phyloP scores from a whole-genome alignment of 1,140 invertebrate species.

The Drosophila bifasciata region DNA sequence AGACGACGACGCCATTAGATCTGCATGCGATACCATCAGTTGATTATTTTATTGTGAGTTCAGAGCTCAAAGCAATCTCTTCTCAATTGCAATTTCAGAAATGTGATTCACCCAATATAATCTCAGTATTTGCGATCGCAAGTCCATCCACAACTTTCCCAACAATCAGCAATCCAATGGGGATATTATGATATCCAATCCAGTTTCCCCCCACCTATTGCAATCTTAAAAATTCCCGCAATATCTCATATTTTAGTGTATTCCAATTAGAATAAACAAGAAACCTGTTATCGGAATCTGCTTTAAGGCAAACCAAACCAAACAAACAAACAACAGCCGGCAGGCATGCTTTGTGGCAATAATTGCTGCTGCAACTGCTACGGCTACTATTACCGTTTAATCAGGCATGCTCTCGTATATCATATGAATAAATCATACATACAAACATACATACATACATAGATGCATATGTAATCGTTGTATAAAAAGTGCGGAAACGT shows the following conservation, averaged over 20 bases:
- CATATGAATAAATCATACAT: conserved; percentile 5
- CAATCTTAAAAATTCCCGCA: background rate
- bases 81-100: no score
- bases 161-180: no score
- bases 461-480: background rate
- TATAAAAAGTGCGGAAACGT: conserved; percentile 55
- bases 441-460: background rate
- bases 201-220: no score
- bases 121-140: no score
- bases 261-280: conserved; percentile 39
- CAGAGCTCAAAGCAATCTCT: no score
- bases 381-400: conserved; percentile 1
- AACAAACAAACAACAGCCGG: conserved; percentile 13
- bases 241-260: conserved; percentile 18
- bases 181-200: no score
- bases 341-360: background rate
- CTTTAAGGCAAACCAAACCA: conserved; percentile 48
- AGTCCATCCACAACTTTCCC: no score
- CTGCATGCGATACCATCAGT: no score
- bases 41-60: no score
- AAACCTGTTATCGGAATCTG: conserved; percentile 70
- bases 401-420: no score
- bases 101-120: no score
- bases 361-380: conserved; percentile 8
- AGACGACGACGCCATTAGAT: no score